Evolutionary conservation across 1,140 invertebrate species (phyloP).

Genomic region (Patella vulgata): DNA sequence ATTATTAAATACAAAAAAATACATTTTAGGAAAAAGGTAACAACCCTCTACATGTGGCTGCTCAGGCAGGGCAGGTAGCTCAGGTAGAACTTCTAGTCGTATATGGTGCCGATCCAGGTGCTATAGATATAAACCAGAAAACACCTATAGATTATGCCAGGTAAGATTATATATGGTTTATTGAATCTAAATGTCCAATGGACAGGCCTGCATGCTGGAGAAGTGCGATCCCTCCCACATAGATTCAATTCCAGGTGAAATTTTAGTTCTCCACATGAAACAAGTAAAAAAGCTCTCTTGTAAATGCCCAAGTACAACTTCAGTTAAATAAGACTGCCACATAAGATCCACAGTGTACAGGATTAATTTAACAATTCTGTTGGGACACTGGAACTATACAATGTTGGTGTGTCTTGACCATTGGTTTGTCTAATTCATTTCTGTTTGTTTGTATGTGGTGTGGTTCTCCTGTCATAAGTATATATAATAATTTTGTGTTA

Average conservation of each 20-base stretch:
- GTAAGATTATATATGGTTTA: conserved; percentile 65
- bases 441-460: too few relatives aligned
- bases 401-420: too few relatives aligned
- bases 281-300: too few relatives aligned
- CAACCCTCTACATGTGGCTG: conserved; percentile 92
- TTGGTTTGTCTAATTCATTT: too few relatives aligned
- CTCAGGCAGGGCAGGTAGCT: conserved; percentile 69
- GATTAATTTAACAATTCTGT: too few relatives aligned
- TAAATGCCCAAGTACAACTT: too few relatives aligned
- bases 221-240: not conserved
- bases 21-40: conserved; percentile 90
- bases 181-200: not conserved
- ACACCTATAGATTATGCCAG: conserved; percentile 81
- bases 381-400: too few relatives aligned
- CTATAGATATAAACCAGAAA: conserved; percentile 64
- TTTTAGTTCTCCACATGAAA: not conserved
- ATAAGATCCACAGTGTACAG: too few relatives aligned
- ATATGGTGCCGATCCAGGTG: conserved; percentile 93
- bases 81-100: conserved; percentile 85
- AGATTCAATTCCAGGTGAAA: not conserved
- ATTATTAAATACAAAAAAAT: too few relatives aligned
- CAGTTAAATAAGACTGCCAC: too few relatives aligned
- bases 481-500: too few relatives aligned
- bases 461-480: too few relatives aligned
- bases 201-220: not conserved